Conservation (phyloP, 2,888 invertebrate species). For the Epistrophe eligans region DNA sequence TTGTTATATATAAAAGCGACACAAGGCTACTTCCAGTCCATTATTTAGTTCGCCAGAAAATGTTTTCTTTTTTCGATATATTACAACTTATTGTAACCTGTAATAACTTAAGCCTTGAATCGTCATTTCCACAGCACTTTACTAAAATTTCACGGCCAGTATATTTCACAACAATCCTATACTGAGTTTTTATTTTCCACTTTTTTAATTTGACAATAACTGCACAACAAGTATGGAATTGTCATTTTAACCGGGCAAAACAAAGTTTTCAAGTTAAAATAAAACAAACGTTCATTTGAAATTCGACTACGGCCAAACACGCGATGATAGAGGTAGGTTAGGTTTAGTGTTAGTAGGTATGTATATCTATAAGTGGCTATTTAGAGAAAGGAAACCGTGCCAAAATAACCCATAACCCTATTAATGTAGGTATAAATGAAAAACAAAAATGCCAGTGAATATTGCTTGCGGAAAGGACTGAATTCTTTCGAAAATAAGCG, state of each 20-base stretch:
- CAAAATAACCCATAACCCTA: constrained; percentile 16
- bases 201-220: background rate
- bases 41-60: no score
- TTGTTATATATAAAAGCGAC: no score
- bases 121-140: no score
- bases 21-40: no score
- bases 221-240: background rate
- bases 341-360: background rate
- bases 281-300: constrained; percentile 51
- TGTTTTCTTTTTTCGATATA: no score
- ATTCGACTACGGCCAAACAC: constrained; percentile 50
- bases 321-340: constrained; percentile 45
- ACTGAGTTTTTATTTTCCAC: no score
- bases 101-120: no score
- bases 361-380: constrained; percentile 38
- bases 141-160: no score
- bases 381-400: constrained; percentile 38
- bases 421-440: background rate
- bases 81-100: no score
- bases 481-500: background rate
- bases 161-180: no score
- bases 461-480: constrained; percentile 18
- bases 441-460: constrained; percentile 7
- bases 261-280: constrained; percentile 59
- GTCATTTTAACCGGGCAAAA: constrained; percentile 38